Evolutionary conservation across 2,797 vertebrate genomes (phyloP), one percentile per base, ranked within the genome.

Genomic region (Enteromius anoplus): DNA sequence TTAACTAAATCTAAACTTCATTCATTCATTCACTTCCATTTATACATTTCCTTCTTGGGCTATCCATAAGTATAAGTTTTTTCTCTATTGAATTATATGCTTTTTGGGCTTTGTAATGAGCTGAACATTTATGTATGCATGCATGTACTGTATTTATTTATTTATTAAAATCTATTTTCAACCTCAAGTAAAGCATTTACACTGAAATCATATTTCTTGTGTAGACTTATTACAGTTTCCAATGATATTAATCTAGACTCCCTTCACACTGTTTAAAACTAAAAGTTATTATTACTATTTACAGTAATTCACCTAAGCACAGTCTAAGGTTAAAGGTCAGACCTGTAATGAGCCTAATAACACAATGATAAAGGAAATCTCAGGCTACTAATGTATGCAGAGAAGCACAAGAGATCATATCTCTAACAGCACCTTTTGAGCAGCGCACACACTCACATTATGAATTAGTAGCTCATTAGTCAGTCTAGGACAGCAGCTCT

Each of bases 311-410:
- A 5, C 17, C 29, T 75, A n/a, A 37, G n/a, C 64, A 15, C 64
- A 60, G 49, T n/a, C 37, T 14, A 21, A 49, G 75, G 75, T 81
- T 76, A 37, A 73, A 70, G 65, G 81, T 87, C 85, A 88, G 80
- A 87, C 53, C 23, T 23, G 8, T 42, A 60, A 42, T 42, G 60
- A 64, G 26, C 6, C 60, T 64, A 32, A 64, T 17, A 64, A 32
- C 14, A 60, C 7, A 17, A 60, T 3, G 9, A 58, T 23, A 26
- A 58, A 6, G 6, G 21, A 75, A 40, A 75, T 75, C 53, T 21
- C 34, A 75, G 34, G 21, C 1, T 21, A 14, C 53, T 75, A 32
- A 75, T 53, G 29, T 51, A 68, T 11, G 55, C 49, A 10, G 34
- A 60, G n/a, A 23, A 72, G 58, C 23, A 34, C 12, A 23, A 71